These are phyloP conservation scores for Spongia lamella DNA, from an alignment of 37 sponge, comb jelly and placozoan species.

Conservation along the genomic window DNA sequence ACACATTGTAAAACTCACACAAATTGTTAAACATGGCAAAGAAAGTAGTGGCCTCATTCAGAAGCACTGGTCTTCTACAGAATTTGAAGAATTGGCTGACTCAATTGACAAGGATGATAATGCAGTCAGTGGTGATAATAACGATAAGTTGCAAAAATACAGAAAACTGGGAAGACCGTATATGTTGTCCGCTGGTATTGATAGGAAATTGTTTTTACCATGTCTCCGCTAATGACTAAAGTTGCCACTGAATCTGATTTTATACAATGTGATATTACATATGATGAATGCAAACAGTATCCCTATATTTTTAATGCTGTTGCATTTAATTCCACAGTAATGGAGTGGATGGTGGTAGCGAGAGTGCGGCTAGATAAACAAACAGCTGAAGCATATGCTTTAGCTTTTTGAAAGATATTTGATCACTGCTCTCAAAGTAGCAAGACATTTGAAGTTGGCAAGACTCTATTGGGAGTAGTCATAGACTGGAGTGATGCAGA, in stretches of 20 bases:
- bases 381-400: slow-evolving; percentile 3
- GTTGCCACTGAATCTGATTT: slow-evolving; percentile 22
- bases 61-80: not conserved
- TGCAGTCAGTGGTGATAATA: slow-evolving; percentile 10
- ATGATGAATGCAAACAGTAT: slow-evolving; percentile 22
- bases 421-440: not conserved
- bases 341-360: slow-evolving; percentile 12
- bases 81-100: slow-evolving; percentile 21
- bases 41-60: not conserved
- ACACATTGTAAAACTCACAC: slow-evolving; percentile 1
- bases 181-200: slow-evolving; percentile 12
- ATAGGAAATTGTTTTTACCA: slow-evolving; percentile 10
- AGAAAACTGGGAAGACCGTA: slow-evolving; percentile 27
- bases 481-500: slow-evolving; percentile 23
- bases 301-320: slow-evolving; percentile 23
- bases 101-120: not conserved
- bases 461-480: slow-evolving; percentile 1
- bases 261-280: slow-evolving; percentile 15
- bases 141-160: slow-evolving; percentile 11
- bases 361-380: slow-evolving; percentile 9
- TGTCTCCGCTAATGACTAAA: slow-evolving; percentile 29
- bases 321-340: slow-evolving; percentile 5
- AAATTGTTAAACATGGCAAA: not conserved
- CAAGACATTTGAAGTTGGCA: not conserved
- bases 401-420: slow-evolving; percentile 13